Evolutionary conservation across 2,797 vertebrate species (phyloP).

Genomic region (Rhynchotus rufescens): DNA sequence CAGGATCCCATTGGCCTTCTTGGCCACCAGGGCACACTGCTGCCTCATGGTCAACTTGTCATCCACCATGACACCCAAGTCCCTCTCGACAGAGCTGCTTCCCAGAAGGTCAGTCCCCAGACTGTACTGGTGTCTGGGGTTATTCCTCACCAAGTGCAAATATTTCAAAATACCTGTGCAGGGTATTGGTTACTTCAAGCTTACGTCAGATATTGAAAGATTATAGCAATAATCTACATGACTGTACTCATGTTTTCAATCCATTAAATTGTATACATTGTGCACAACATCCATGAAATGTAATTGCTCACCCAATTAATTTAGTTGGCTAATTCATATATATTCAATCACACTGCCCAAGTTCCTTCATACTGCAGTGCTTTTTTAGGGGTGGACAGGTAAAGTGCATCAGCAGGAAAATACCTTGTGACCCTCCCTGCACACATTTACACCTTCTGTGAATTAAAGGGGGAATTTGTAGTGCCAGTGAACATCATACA

Average conservation of each 20-base stretch:
- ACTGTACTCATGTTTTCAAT: not conserved
- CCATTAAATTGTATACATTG: not conserved
- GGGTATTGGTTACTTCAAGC: not conserved
- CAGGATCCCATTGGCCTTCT: too few species aligned
- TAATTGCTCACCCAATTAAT: not conserved
- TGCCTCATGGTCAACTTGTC: too few species aligned
- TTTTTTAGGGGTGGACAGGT: not conserved
- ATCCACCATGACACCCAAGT: too few species aligned
- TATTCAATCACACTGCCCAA: not conserved
- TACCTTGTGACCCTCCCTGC: not conserved
- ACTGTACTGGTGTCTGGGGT: too few species aligned
- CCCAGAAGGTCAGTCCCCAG: too few species aligned
- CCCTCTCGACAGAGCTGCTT: too few species aligned
- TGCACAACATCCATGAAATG: not conserved
- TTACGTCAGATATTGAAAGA: constrained; percentile 6
- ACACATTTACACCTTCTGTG: not conserved
- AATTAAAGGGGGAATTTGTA: not conserved
- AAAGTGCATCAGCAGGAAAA: not conserved
- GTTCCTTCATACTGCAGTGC: not conserved
- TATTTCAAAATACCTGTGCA: not conserved
- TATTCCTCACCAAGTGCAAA: too few species aligned
- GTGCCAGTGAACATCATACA: not conserved
- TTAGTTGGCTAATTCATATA: not conserved
- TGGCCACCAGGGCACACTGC: too few species aligned
- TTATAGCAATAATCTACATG: not conserved